Evolutionary conservation across 2,888 invertebrate genomes (phyloP).

Genomic region (Eilema caniola): DNA sequence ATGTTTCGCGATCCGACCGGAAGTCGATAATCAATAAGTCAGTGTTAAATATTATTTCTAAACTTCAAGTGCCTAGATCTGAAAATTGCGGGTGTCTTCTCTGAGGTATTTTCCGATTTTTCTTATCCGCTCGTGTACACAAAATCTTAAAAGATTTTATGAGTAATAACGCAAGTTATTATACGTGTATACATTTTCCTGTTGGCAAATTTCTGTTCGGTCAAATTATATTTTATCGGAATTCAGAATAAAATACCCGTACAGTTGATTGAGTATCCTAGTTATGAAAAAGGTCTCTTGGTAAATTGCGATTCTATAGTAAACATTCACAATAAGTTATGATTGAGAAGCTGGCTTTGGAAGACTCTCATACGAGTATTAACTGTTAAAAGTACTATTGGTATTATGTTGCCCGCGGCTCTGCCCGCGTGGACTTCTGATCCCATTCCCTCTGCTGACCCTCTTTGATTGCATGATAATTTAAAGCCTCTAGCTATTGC

Average conservation of each 20-base stretch:
- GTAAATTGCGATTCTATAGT: slow-evolving; percentile 10
- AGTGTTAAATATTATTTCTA: no score
- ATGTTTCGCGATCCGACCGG: no score
- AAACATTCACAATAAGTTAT: neutral
- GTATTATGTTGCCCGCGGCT: no score
- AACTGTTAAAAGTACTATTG: neutral
- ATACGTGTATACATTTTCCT: neutral
- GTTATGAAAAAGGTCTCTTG: slow-evolving; percentile 10
- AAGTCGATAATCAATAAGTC: no score
- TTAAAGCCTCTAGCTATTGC: no score
- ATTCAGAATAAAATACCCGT: neutral
- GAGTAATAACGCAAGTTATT: neutral
- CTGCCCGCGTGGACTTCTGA: no score
- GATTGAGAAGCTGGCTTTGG: slow-evolving; percentile 9
- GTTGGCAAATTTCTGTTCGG: neutral
- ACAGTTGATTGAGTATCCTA: slow-evolving; percentile 20
- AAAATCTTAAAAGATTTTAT: neutral
- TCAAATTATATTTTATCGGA: slow-evolving; percentile 14
- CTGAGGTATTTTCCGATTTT: neutral
- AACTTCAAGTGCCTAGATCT: neutral
- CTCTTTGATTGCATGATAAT: no score
- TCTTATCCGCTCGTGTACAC: neutral
- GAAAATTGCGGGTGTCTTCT: no score
- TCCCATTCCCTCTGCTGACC: no score
- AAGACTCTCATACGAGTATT: neutral